Conservation (phyloP, 2,888 invertebrate genomes). For the Iselma pallidipennis region DNA sequence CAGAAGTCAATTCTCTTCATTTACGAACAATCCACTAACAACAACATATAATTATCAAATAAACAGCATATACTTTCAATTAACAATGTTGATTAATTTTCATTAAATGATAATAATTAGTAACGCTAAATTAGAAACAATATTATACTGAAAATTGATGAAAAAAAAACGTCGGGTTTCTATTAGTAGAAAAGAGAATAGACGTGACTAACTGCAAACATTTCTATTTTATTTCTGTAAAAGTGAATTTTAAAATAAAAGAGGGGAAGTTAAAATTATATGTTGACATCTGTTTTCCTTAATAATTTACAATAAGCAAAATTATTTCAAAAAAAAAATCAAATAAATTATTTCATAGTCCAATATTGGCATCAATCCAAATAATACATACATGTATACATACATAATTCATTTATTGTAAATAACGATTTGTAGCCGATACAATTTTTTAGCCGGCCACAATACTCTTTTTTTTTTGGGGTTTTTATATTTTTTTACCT, state of each 20-base stretch:
- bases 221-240: background rate
- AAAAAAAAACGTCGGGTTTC: background rate
- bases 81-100: background rate
- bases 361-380: background rate
- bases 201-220: background rate
- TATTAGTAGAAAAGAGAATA: background rate
- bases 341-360: background rate
- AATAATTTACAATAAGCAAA: background rate
- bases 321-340: background rate
- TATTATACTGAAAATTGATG: background rate
- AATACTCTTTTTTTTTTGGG: slow-evolving; percentile 1
- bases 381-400: too few relatives aligned
- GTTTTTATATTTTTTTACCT: slow-evolving; percentile 39
- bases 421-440: slow-evolving; percentile 18
- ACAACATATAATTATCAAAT: background rate
- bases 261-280: background rate
- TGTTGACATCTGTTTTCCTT: background rate
- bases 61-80: background rate
- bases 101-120: background rate
- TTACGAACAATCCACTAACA: too few relatives aligned
- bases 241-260: slow-evolving; percentile 2
- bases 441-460: slow-evolving; percentile 20
- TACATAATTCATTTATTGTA: too few relatives aligned
- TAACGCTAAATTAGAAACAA: background rate
- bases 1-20: too few relatives aligned